These are phyloP conservation scores for Henricia sp. DNA, from an alignment of 53 echinoderm and acorn worm genomes.

Conservation along the genomic window DNA sequence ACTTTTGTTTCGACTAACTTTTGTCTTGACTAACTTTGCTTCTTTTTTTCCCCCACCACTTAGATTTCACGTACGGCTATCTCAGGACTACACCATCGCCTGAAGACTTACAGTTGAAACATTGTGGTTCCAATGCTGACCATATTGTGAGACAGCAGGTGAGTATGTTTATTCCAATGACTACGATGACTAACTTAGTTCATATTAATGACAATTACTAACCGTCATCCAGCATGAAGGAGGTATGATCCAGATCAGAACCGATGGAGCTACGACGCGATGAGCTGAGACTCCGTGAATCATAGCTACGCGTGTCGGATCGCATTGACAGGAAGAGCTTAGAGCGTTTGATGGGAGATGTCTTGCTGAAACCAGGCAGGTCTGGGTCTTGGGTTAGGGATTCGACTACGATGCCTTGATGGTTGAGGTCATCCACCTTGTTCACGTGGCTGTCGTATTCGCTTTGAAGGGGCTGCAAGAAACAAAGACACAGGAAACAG, in stretches of 20 bases:
- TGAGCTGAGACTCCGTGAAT: constrained; percentile 73
- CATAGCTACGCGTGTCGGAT: constrained; percentile 82
- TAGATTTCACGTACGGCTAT: too few species aligned
- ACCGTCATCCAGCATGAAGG: constrained; percentile 96
- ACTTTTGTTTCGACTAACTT: too few species aligned
- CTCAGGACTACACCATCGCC: too few species aligned
- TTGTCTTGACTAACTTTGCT: too few species aligned
- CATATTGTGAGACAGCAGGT: too few species aligned
- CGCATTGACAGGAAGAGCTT: constrained; percentile 64
- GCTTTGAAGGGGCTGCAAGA: constrained; percentile 74
- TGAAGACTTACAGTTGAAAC: too few species aligned
- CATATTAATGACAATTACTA: too few species aligned
- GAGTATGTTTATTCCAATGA: too few species aligned
- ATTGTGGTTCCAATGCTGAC: too few species aligned
- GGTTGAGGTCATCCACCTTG: constrained; percentile 86
- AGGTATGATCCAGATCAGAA: constrained; percentile 92
- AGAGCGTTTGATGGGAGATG: constrained; percentile 86
- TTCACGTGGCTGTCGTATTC: constrained; percentile 86
- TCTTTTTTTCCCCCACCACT: too few species aligned
- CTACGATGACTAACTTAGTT: too few species aligned
- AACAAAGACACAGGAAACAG: too few species aligned
- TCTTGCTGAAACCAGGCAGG: constrained; percentile 71
- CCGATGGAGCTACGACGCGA: constrained; percentile 95
- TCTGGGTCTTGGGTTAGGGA: constrained; percentile 87
- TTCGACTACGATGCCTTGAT: constrained; percentile 79